A percentile compares a stretch with the other conserved stretches of the same genome.
Evolutionary conservation across 1,140 invertebrate genomes (phyloP).

Genomic region (Drosophila sp.): DNA sequence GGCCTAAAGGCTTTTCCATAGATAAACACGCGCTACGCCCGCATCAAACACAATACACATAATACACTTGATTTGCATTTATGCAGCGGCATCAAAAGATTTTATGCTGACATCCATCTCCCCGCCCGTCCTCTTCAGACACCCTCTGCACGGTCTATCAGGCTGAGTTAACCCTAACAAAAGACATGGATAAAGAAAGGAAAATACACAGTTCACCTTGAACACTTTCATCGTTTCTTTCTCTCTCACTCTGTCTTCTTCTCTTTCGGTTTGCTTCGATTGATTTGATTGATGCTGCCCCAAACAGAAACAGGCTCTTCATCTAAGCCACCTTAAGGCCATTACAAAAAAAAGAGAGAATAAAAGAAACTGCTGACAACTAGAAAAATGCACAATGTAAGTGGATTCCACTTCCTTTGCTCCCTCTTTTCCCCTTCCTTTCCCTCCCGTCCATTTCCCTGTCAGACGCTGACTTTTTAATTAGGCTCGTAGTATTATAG

Average conservation of each 20-base stretch:
- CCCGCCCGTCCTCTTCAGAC: background rate
- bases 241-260: background rate
- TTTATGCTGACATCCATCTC: constrained; percentile 35
- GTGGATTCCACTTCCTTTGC: constrained; percentile 6
- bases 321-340: constrained; percentile 39
- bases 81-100: constrained; percentile 60
- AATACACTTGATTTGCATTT: constrained; percentile 60
- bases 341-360: constrained; percentile 3
- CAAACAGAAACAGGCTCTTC: constrained; percentile 1
- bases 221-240: constrained; percentile 13
- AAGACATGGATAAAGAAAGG: background rate
- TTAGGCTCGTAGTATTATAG: constrained; percentile 27
- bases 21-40: constrained; percentile 69
- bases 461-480: constrained; percentile 28
- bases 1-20: constrained; percentile 46
- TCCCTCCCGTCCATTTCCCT: constrained; percentile 17
- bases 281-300: constrained; percentile 45
- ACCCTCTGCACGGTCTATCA: background rate
- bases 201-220: constrained; percentile 37
- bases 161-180: background rate
- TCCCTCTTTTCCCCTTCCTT: no score
- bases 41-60: constrained; percentile 38
- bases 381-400: constrained; percentile 30
- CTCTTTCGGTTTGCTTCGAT: constrained; percentile 28
- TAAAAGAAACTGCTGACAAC: constrained; percentile 40